phyloP scores from a whole-genome alignment of 2,888 invertebrate genomes.

The Latheticus oryzae region DNA sequence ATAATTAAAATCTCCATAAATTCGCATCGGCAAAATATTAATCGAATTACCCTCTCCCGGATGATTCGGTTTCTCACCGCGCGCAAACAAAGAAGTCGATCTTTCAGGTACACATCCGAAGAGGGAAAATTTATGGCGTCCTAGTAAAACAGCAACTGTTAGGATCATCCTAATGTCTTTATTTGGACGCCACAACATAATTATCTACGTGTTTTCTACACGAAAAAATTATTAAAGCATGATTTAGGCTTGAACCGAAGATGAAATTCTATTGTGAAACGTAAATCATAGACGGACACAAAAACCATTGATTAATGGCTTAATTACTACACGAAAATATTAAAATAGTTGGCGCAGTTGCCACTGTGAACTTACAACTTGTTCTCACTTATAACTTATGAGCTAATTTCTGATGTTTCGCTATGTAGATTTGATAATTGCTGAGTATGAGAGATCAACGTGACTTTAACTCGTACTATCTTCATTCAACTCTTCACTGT shows the following conservation, averaged over 20 bases:
- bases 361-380: conserved; percentile 21
- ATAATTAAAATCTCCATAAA: conserved; percentile 28
- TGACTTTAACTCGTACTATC: conserved; percentile 56
- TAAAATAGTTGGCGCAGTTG: conserved; percentile 37
- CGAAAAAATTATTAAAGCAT: conserved; percentile 5
- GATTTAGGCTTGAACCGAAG: conserved; percentile 23
- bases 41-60: conserved; percentile 30
- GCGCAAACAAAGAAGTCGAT: conserved; percentile 40
- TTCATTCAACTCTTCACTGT: conserved; percentile 58
- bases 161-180: conserved; percentile 54
- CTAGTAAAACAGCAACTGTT: conserved; percentile 59
- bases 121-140: conserved; percentile 59
- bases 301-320: conserved; percentile 43
- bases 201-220: conserved; percentile 22
- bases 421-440: conserved; percentile 42
- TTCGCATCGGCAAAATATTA: conserved; percentile 11
- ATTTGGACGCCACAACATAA: conserved; percentile 46
- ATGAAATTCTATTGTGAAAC: conserved; percentile 25
- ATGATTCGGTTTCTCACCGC: conserved; percentile 17
- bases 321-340: conserved; percentile 40
- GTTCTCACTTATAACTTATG: conserved; percentile 15
- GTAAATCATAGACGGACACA: conserved; percentile 36
- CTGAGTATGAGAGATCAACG: conserved; percentile 45
- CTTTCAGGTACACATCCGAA: conserved; percentile 37
- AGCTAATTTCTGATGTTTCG: conserved; percentile 22